Conservation (phyloP, 2,113 vertebrate genomes). For the Rhodinocichla rosea region DNA sequence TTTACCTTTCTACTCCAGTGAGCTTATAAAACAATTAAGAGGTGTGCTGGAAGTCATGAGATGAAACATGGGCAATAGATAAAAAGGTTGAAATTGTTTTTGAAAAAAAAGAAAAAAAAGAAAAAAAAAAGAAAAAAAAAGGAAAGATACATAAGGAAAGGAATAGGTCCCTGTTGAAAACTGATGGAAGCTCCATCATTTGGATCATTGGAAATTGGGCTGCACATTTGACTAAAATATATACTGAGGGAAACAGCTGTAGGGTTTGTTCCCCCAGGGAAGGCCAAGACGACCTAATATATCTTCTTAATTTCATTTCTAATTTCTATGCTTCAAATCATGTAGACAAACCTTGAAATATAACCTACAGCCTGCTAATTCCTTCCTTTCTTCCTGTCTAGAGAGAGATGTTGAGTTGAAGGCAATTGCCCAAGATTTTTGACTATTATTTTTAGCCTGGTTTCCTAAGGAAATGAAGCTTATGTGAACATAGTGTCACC, state of each 20-base stretch:
- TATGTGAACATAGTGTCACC: background rate
- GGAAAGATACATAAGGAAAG: background rate
- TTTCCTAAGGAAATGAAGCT: conserved; percentile 56
- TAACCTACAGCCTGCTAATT: conserved; percentile 23
- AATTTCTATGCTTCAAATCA: conserved; percentile 51
- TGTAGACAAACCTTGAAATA: conserved; percentile 55
- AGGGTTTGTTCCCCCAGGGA: background rate
- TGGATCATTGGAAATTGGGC: conserved; percentile 13
- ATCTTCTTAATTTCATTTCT: conserved; percentile 63
- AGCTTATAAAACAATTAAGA: conserved; percentile 35
- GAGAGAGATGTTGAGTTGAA: conserved; percentile 51
- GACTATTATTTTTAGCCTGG: conserved; percentile 46
- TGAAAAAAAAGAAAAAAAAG: background rate
- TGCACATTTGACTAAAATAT: background rate
- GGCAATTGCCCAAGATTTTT: conserved; percentile 24
- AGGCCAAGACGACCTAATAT: conserved; percentile 4
- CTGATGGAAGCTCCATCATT: conserved; percentile 41
- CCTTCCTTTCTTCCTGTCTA: conserved; percentile 56
- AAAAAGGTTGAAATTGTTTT: background rate
- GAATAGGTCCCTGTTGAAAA: conserved; percentile 33
- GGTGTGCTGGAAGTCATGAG: background rate
- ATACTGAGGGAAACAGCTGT: conserved; percentile 32
- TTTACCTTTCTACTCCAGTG: conserved; percentile 5
- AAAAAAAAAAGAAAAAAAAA: rapidly evolving
- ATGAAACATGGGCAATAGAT: background rate